Evolutionary conservation across 2,797 vertebrate genomes (phyloP).

Genomic region (Cirrhinus mrigala): DNA sequence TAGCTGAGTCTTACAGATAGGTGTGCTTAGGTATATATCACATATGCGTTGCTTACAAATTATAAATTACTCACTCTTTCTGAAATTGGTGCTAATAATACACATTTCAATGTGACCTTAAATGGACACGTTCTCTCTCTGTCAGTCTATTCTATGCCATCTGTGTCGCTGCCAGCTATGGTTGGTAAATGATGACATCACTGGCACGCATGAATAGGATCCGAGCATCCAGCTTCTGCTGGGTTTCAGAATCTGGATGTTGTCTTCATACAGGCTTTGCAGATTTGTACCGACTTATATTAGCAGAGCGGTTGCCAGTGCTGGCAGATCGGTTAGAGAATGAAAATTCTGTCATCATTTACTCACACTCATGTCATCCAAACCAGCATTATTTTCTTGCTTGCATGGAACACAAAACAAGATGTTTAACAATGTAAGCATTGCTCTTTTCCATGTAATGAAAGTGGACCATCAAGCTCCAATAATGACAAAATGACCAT

Average conservation of each 20-base stretch:
- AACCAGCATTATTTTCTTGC: neutral
- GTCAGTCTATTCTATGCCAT: conserved; percentile 29
- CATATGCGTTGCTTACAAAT: conserved; percentile 19
- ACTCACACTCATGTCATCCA: neutral
- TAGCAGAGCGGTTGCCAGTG: neutral
- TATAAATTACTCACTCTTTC: neutral
- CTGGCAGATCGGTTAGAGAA: conserved; percentile 14
- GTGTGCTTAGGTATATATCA: conserved; percentile 37
- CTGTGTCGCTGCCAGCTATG: conserved; percentile 39
- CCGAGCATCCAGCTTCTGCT: conserved; percentile 19
- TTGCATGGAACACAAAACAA: conserved; percentile 11
- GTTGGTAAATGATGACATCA: conserved; percentile 31
- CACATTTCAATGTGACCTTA: conserved; percentile 32
- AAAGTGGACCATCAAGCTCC: neutral
- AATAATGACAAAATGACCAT: neutral
- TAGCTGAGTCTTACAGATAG: conserved; percentile 4
- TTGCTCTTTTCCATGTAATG: neutral
- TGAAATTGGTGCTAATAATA: neutral
- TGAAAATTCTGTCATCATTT: conserved; percentile 12
- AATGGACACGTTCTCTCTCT: conserved; percentile 10
- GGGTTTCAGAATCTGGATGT: conserved; percentile 17
- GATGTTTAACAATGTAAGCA: neutral
- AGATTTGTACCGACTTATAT: conserved; percentile 20
- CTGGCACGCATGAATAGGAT: conserved; percentile 36
- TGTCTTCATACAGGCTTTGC: conserved; percentile 1